Conservation (phyloP, 2,113 vertebrate genomes). For the Solea senegalensis region DNA sequence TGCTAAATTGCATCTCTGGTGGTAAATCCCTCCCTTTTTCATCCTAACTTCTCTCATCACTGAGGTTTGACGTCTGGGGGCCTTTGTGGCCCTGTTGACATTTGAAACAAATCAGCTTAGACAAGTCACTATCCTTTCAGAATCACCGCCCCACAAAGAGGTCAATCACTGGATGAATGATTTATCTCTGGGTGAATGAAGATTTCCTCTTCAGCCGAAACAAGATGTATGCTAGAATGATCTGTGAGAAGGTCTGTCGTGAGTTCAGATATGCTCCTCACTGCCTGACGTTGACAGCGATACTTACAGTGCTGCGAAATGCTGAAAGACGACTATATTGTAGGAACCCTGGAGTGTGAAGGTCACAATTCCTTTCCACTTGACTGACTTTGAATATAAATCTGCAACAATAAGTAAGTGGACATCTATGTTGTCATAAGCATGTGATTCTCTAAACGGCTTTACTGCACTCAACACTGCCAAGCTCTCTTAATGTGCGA, state of each 20-base stretch:
- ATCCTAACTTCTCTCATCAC: conserved; percentile 77
- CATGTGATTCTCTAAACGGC: conserved; percentile 49
- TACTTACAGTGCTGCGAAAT: conserved; percentile 16
- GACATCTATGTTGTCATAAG: conserved; percentile 53
- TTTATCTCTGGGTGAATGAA: conserved; percentile 48
- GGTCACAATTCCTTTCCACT: conserved; percentile 58
- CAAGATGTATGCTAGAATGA: conserved; percentile 30
- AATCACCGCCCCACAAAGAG: conserved; percentile 76
- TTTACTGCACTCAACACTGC: conserved; percentile 41
- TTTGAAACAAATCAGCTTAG: conserved; percentile 84
- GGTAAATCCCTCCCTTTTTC: conserved; percentile 83
- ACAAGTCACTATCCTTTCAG: conserved; percentile 72
- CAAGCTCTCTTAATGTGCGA: conserved; percentile 61
- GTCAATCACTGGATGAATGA: conserved; percentile 73
- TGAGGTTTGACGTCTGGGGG: conserved; percentile 68
- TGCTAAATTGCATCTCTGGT: conserved; percentile 81
- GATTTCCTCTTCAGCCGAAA: conserved; percentile 32
- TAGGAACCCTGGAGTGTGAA: conserved; percentile 34
- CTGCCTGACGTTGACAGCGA: conserved; percentile 17
- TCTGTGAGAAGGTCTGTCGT: neutral
- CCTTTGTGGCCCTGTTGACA: conserved; percentile 73
- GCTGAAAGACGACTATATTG: conserved; percentile 33
- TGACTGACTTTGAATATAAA: conserved; percentile 63
- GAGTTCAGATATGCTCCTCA: conserved; percentile 29
- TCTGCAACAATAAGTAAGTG: conserved; percentile 45